phyloP scores from a whole-genome alignment of 2,113 vertebrate species.

The Syngnathus floridae region DNA sequence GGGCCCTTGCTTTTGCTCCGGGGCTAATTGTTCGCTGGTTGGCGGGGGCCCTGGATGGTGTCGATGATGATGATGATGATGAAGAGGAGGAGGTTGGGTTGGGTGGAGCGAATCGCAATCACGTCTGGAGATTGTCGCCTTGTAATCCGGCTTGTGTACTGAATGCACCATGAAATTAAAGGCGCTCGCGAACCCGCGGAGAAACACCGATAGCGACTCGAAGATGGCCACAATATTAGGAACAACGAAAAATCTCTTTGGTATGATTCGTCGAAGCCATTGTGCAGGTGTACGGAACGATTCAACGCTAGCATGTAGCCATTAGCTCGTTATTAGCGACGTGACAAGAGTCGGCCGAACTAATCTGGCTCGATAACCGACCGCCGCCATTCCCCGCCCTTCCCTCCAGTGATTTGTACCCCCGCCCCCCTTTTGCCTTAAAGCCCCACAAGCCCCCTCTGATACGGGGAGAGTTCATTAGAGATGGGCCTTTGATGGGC shows the following conservation, averaged over 20 bases:
- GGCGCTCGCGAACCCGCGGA: conserved; percentile 54
- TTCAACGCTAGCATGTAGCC: no score
- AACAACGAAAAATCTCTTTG: neutral
- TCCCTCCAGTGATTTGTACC: conserved; percentile 69
- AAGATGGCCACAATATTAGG: neutral
- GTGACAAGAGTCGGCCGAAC: conserved; percentile 49
- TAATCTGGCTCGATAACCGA: conserved; percentile 84
- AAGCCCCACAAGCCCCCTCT: conserved; percentile 81
- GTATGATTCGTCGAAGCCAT: no score
- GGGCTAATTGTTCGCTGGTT: conserved; percentile 85
- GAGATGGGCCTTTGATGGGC: conserved; percentile 99
- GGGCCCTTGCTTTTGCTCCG: conserved; percentile 79
- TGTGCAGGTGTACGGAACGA: no score
- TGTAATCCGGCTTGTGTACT: conserved; percentile 68
- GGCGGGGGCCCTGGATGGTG: conserved; percentile 51
- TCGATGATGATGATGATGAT: conserved; percentile 11
- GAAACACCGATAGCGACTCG: neutral
- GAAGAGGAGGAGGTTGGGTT: neutral
- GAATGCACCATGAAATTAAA: conserved; percentile 74
- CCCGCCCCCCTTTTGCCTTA: conserved; percentile 70
- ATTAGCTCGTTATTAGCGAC: no score
- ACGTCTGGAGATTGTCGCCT: conserved; percentile 62
- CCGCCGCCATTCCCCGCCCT: conserved; percentile 25
- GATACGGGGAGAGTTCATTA: conserved; percentile 98
- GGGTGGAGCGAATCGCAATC: conserved; percentile 23